Evolutionary conservation across 1,140 invertebrate species (phyloP).

Genomic region (Hermetia illucens): DNA sequence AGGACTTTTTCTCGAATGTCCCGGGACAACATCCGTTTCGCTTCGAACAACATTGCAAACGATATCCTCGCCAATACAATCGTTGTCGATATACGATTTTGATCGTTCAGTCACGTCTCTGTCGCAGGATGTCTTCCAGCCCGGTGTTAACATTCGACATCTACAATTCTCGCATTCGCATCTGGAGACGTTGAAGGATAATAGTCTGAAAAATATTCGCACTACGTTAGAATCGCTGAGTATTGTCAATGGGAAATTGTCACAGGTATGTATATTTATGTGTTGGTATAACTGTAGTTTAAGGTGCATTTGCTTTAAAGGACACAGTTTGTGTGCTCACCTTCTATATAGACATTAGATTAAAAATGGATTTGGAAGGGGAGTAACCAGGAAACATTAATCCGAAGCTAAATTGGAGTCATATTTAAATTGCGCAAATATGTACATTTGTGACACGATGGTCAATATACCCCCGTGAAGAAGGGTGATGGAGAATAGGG

Average conservation of each 20-base stretch:
- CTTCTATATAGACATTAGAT: neutral
- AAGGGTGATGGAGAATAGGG: no score
- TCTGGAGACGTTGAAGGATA: slow-evolving; percentile 56
- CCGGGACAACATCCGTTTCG: slow-evolving; percentile 37
- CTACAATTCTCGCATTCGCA: slow-evolving; percentile 72
- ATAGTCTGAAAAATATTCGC: slow-evolving; percentile 54
- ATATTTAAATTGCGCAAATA: no score
- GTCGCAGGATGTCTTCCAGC: slow-evolving; percentile 52
- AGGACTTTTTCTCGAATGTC: slow-evolving; percentile 77
- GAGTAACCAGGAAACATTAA: no score
- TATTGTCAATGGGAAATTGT: slow-evolving; percentile 64
- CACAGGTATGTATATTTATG: slow-evolving; percentile 35
- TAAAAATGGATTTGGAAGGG: no score
- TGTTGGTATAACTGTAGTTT: no score
- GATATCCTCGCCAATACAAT: slow-evolving; percentile 55
- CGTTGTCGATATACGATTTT: slow-evolving; percentile 73
- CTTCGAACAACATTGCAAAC: slow-evolving; percentile 34
- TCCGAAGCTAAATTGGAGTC: no score
- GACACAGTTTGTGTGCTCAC: neutral
- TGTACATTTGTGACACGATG: no score
- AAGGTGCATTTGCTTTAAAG: neutral
- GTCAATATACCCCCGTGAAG: no score
- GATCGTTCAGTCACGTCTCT: slow-evolving; percentile 59
- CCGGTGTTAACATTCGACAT: slow-evolving; percentile 55
- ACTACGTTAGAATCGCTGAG: slow-evolving; percentile 64